Evolutionary conservation across 2,113 vertebrate genomes (phyloP).

Genomic region (Corythaeola cristata): DNA sequence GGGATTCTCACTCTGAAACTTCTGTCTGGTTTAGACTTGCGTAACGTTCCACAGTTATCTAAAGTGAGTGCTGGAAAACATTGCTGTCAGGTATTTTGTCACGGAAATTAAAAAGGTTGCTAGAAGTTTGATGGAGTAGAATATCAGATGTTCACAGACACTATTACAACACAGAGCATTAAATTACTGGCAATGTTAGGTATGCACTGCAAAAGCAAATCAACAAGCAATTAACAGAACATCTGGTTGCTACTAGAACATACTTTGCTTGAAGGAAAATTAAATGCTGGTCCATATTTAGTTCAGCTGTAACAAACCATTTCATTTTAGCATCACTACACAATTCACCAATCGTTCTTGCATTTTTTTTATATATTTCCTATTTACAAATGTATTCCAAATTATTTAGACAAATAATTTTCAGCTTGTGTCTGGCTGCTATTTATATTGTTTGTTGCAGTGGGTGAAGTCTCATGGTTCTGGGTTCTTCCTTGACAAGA

Average conservation of each 20-base stretch:
- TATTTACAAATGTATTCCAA: background rate
- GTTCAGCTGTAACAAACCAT: background rate
- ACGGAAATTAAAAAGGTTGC: background rate
- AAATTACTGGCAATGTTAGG: background rate
- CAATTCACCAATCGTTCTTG: background rate
- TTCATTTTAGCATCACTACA: background rate
- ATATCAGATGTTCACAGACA: background rate
- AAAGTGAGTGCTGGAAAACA: background rate
- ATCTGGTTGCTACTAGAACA: background rate
- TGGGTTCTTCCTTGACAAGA: background rate
- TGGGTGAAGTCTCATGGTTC: background rate
- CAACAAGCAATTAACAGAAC: background rate
- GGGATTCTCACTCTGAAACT: background rate
- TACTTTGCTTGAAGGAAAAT: background rate
- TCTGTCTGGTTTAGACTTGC: background rate
- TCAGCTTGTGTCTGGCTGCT: background rate
- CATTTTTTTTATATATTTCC: background rate
- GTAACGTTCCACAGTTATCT: background rate
- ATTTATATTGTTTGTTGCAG: background rate
- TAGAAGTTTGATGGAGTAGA: background rate
- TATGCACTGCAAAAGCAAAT: background rate
- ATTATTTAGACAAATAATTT: background rate
- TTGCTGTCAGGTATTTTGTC: background rate
- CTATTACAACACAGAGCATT: background rate
- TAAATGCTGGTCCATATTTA: background rate